A percentile compares a stretch with the other conserved stretches of the same genome.
phyloP scores from a whole-genome alignment of 1,140 invertebrate species.

The Tribolium madens region DNA sequence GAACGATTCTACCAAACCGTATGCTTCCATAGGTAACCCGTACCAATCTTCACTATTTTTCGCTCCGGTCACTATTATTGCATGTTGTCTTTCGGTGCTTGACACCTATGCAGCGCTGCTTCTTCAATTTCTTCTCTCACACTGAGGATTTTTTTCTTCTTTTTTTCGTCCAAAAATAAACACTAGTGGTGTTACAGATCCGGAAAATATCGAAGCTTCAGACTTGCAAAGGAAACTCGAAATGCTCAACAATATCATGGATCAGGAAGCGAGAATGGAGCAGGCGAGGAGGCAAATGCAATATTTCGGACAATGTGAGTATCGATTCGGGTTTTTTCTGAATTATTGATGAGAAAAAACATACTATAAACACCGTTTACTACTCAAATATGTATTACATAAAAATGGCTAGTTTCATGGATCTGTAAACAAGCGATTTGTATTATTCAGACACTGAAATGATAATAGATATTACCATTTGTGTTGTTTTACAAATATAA shows the following conservation, averaged over 20 bases:
- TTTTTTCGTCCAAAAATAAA: too few species aligned
- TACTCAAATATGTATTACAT: not conserved
- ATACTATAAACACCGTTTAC: not conserved
- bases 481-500: too few species aligned
- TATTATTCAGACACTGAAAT: not conserved
- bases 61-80: not conserved
- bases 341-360: not conserved
- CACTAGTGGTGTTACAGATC: constrained; percentile 75
- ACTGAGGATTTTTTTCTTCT: not conserved
- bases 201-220: constrained; percentile 88
- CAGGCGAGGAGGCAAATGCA: constrained; percentile 75
- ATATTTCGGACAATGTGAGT: constrained; percentile 78
- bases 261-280: constrained; percentile 79
- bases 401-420: not conserved
- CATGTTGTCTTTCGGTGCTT: not conserved
- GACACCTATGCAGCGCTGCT: constrained; percentile 12
- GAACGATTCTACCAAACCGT: constrained; percentile 52
- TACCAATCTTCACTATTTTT: constrained; percentile 6
- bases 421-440: too few species aligned
- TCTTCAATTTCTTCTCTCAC: not conserved
- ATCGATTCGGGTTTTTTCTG: constrained; percentile 44
- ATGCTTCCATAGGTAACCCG: constrained; percentile 61
- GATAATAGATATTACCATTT: too few species aligned
- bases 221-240: constrained; percentile 94
- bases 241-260: constrained; percentile 90